Evolutionary conservation across 2,888 invertebrate species (phyloP), one percentile per base, ranked within the genome.

Genomic region (Agrotis exclamationis): DNA sequence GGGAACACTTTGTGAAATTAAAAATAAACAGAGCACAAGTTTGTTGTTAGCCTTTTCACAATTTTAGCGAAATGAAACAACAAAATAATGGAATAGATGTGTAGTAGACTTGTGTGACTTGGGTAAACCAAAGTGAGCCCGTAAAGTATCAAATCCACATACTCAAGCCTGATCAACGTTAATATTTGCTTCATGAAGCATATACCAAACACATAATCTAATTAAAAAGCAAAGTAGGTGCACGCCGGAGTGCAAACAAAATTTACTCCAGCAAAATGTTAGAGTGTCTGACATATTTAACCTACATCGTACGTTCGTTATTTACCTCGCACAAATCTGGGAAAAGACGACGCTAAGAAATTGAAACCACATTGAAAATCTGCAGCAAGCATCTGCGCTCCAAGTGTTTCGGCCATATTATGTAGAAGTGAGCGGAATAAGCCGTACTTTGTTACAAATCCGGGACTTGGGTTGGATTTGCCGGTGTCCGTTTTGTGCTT

Each of bases 381-480:
- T 91, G 89, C 90, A 91, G 85, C 88, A 78, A 89, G 88, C 91
- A 90, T 91, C 90, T 91, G 90, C 84, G 89, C 88, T 87, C 86
- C 83, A 84, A 87, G 88, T 92, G 91, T 91, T 93, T 91, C 87
- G 91, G 85, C 86, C 90, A 92, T 92, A 92, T 92, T 92, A 93
- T 90, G 89, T 93, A 90, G 89, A 89, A 91, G 90, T 90, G 91
- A 90, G 88, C 89, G 86, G 87, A 91, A 90, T 90, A 90, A 94
- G 92, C 93, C 91, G 88, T 90, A 93, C 93, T 94, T 92, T 93
- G 93, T 93, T 88, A 93, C 93, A 94, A 95, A 95, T 95, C 94
- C 94, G 88, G 90, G 91, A 89, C 93, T 92, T 83, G 89, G 90
- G 91, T 91, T 90, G 93, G 94, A 94, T 94, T 94, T 93, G 89